Conservation (phyloP, 2,888 invertebrate genomes). For the Diaprepes abbreviatus region DNA sequence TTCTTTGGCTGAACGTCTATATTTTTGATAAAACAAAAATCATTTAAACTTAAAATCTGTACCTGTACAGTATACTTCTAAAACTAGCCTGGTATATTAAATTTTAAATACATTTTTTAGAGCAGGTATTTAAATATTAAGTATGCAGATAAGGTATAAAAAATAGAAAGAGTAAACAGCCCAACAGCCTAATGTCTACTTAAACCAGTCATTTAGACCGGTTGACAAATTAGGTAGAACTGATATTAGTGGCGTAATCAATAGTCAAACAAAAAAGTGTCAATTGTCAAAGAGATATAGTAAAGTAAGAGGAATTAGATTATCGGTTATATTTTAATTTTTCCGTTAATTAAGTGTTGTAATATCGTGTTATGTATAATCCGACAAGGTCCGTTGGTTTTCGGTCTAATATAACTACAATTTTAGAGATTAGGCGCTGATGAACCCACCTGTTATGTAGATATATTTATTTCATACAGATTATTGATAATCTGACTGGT, state of each 20-base stretch:
- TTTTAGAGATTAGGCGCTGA: conserved; percentile 49
- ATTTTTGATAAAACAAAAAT: no score
- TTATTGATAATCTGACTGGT: conserved; percentile 59
- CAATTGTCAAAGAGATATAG: conserved; percentile 45
- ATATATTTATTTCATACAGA: conserved; percentile 56
- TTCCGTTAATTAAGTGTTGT: conserved; percentile 51
- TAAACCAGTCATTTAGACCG: conserved; percentile 34
- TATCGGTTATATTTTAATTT: conserved; percentile 48
- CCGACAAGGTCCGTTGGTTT: conserved; percentile 49
- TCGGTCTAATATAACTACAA: conserved; percentile 48
- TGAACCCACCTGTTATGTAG: conserved; percentile 53
- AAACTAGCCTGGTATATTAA: background rate
- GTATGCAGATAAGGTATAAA: background rate
- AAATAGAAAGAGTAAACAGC: background rate
- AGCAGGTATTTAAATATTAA: conserved; percentile 1
- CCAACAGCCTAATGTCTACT: conserved; percentile 26
- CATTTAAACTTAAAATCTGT: no score
- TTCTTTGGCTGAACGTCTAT: no score
- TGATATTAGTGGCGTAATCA: conserved; percentile 45
- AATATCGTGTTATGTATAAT: conserved; percentile 47
- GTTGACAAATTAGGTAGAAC: conserved; percentile 45
- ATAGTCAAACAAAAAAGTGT: conserved; percentile 46
- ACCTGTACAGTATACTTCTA: background rate
- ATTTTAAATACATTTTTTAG: no score
- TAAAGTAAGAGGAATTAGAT: conserved; percentile 44